Evolutionary conservation across 2,888 invertebrate species (phyloP), one percentile per base, ranked within the genome.

Genomic region (Periphyllus acericola): DNA sequence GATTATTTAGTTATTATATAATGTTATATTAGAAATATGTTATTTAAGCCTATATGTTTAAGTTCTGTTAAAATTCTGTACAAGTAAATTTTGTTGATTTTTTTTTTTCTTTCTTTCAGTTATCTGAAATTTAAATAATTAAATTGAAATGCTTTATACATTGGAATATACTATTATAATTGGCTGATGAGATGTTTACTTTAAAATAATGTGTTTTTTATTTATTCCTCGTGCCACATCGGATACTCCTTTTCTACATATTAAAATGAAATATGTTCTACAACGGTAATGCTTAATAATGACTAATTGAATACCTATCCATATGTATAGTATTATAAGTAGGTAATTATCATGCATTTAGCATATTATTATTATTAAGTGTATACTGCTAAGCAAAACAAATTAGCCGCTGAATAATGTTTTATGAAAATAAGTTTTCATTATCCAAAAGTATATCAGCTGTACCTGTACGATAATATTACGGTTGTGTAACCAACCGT

Each of bases 111-210:
- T 60, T 79, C 60, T 40, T 80, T 66, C 66, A 40, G 25, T 80
- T 66, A n/a, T 80, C 36, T 66, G n/a, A 66, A 80, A 32, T 80
- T n/a, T 34, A 34, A 79, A n/a, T 80, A 66, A 36, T 66, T 80
- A 66, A 36, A 34, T 66, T 40, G 36, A 36, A 66, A 80, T 29
- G n/a, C 36, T 80, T 34, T 36, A 80, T 21, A 66, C 25, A 80
- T 80, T 80, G 80, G n/a, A 80, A 83, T 74, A 83, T 55, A 60
- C 83, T 74, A 74, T 83, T 74, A 60, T 60, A 60, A 74, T 55
- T 82, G 83, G 83, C 36, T 83, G 74, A 74, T 74, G 36, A 74
- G n/a, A 74, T 83, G 36, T 74, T 83, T 83, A 55, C 60, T 74
- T 60, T 29, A 29, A 72, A 83, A 74, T 83, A 74, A 34, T 55